These are phyloP conservation scores for Pluvianellus socialis DNA, from an alignment of 2,113 vertebrate genomes.

Conservation along the genomic window DNA sequence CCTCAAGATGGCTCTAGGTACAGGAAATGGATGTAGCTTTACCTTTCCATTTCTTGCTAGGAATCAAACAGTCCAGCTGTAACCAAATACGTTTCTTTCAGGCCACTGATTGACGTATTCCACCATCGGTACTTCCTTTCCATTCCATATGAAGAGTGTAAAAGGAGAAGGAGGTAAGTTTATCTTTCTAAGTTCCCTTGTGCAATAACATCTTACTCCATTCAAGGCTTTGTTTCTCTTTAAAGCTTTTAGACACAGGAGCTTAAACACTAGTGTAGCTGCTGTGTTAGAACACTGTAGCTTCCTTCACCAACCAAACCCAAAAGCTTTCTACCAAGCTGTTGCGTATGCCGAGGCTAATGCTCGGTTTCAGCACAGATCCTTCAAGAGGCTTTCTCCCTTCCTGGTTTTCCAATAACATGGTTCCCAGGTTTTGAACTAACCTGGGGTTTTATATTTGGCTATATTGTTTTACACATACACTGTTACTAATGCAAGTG, in stretches of 20 bases:
- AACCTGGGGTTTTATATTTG: neutral
- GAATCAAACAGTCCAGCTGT: neutral
- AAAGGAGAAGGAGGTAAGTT: slow-evolving; percentile 89
- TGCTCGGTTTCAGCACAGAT: neutral
- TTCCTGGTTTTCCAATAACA: neutral
- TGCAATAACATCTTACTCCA: rapidly evolving
- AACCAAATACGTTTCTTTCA: slow-evolving; percentile 39
- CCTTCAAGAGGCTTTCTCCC: neutral
- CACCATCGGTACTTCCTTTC: slow-evolving; percentile 91
- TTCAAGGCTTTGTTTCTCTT: neutral
- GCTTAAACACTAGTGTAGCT: neutral
- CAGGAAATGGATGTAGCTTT: neutral
- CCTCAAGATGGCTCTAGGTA: neutral
- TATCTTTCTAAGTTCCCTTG: neutral
- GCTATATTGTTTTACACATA: neutral
- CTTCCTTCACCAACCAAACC: neutral
- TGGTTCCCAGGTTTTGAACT: neutral
- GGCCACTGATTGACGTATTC: slow-evolving; percentile 90
- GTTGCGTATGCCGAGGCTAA: rapidly evolving
- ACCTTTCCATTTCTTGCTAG: neutral
- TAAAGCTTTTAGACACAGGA: neutral
- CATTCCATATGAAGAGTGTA: slow-evolving; percentile 94
- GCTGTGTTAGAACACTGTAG: neutral
- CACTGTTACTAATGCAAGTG: neutral
- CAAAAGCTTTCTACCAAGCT: neutral